Conservation (phyloP, 2,888 invertebrate species). For the Phalangium opilio region DNA sequence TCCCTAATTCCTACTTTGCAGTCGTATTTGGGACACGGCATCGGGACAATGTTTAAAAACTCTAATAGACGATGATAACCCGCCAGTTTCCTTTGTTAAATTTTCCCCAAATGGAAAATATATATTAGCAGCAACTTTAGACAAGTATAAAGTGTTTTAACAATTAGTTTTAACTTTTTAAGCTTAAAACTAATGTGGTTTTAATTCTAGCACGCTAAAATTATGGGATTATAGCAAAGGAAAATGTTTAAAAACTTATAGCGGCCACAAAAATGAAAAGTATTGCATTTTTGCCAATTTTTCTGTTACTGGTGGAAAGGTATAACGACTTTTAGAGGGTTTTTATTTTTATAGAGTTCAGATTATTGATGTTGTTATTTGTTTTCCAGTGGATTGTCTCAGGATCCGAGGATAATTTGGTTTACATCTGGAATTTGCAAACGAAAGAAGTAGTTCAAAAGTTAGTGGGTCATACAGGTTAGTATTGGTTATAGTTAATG, state of each 20-base stretch:
- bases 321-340: too few relatives aligned
- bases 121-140: constrained; percentile 91
- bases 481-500: too few relatives aligned
- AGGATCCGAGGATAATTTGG: constrained; percentile 97
- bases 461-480: constrained; percentile 86
- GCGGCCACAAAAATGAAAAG: constrained; percentile 96
- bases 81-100: constrained; percentile 98
- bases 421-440: constrained; percentile 99
- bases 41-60: constrained; percentile 99
- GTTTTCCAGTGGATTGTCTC: constrained; percentile 92
- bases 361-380: neutral
- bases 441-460: constrained; percentile 98
- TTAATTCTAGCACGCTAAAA: constrained; percentile 75
- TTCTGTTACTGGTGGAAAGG: constrained; percentile 98
- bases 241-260: constrained; percentile 94
- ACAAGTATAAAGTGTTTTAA: too few relatives aligned
- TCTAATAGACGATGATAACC: constrained; percentile 97
- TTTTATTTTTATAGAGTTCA: neutral
- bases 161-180: too few relatives aligned
- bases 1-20: constrained; percentile 30
- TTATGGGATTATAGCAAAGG: constrained; percentile 99
- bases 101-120: constrained; percentile 99
- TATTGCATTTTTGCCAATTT: constrained; percentile 99
- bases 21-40: constrained; percentile 98
- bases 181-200: too few relatives aligned